Evolutionary conservation across 1,140 invertebrate genomes (phyloP).

Genomic region (Stratiolaelaps scimitus): DNA sequence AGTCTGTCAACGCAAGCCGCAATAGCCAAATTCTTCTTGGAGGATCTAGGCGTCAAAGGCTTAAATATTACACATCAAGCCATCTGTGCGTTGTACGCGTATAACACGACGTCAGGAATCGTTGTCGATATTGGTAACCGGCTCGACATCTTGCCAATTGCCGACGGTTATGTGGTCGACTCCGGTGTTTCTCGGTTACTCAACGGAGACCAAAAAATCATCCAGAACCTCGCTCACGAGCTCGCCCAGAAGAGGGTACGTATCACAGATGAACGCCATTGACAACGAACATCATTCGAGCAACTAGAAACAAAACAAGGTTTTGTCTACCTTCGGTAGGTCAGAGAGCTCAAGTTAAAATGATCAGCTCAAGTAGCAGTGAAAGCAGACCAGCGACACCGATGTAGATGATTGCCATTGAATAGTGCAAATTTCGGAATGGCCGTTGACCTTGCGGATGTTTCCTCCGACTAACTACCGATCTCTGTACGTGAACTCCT

Average conservation of each 20-base stretch:
- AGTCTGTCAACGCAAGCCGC: constrained; percentile 42
- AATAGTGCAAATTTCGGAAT: too few species aligned
- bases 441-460: too few species aligned
- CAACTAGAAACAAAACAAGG: too few species aligned
- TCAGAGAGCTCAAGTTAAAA: too few species aligned
- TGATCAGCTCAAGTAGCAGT: too few species aligned
- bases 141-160: constrained; percentile 51
- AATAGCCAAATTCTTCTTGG: constrained; percentile 43
- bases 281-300: too few species aligned
- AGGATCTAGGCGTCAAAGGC: constrained; percentile 42
- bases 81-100: constrained; percentile 50
- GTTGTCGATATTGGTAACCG: constrained; percentile 53
- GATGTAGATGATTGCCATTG: too few species aligned
- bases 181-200: constrained; percentile 45
- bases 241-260: constrained; percentile 29
- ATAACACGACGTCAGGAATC: constrained; percentile 51
- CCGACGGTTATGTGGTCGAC: constrained; percentile 49
- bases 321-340: too few species aligned
- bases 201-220: constrained; percentile 47
- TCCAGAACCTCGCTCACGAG: constrained; percentile 41
- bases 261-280: background rate
- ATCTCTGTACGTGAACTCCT: too few species aligned
- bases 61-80: constrained; percentile 50
- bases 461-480: too few species aligned
- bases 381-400: too few species aligned